Base-by-base conservation (phyloP, 2,888 invertebrate genomes). In the Scaptomyza polygonia region DNA sequence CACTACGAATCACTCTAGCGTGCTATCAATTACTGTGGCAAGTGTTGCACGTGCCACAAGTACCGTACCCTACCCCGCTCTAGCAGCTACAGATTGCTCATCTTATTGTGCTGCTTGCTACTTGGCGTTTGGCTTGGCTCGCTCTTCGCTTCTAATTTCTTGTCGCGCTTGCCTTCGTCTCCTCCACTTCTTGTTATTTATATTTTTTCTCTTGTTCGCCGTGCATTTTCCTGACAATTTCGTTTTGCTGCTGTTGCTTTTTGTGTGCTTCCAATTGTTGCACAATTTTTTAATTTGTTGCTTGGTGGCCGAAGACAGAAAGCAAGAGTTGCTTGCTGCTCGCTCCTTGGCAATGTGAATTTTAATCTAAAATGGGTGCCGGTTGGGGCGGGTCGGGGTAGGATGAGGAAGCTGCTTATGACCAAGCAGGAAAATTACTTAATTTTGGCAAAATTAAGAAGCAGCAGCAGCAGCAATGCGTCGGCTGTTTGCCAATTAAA, bases 251-350 rank as follows among this genome's bases (percentile, higher is more conserved):
- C 48, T 53, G 45, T 27, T 63, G 59, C 74, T 67, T 81, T 79
- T 69, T 69, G 59, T 77, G 67, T 71, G 74, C 83, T 70, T 85
- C 77, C 87, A 82, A 85, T 84, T 84, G 86, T 82, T 84, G 84
- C 84, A 84, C 86, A 86, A 86, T 84, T 87, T 84, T 84, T 87
- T 87, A 87, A 87, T 84, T 87, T 84, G 77, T 82, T 86, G 75
- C 86, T 67, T 72, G 81, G 75, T 69, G 51, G 34, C 44, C 42
- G 39, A 44, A 56, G 66, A 79, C 58, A 56, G 53, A 72, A 64
- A 63, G 66, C 69, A 78, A 75, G 68, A 69, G 79, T 57, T 47
- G 34, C 45, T 34, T n/a, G n/a, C n/a, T n/a, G n/a, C n/a, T n/a
- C n/a, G 14, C 14, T 51, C 27, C 12, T 16, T 48, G 44, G 21